Percentiles rank a stretch among this genome's conserved stretches.
Evolutionary conservation across 2,888 invertebrate species (phyloP).

Genomic region (Pocota personata): DNA sequence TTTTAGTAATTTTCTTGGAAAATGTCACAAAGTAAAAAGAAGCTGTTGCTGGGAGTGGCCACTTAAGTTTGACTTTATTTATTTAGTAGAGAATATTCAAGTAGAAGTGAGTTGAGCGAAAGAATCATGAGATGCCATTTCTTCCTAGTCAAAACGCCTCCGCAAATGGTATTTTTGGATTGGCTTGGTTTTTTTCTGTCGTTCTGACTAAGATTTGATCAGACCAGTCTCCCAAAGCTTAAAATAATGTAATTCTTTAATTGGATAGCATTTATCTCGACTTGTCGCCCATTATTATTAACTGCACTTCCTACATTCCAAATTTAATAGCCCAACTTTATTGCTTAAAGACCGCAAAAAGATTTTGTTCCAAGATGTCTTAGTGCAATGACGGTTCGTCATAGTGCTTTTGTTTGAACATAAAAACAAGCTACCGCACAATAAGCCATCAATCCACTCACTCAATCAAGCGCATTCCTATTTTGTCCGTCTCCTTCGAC

Average conservation of each 20-base stretch:
- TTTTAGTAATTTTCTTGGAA: slow-evolving; percentile 29
- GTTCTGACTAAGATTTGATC: too few species aligned
- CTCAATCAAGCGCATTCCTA: slow-evolving; percentile 3
- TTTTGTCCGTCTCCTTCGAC: background rate
- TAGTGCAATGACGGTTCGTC: background rate
- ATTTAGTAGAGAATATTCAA: background rate
- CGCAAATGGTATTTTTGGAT: background rate
- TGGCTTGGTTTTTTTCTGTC: background rate
- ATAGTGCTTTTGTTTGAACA: background rate
- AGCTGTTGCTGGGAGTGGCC: background rate
- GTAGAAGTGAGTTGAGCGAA: background rate
- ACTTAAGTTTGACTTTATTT: background rate
- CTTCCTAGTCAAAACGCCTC: background rate
- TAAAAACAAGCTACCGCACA: background rate
- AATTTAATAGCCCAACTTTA: background rate
- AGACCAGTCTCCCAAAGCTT: too few species aligned
- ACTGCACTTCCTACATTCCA: background rate
- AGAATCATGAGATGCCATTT: background rate
- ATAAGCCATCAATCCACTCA: slow-evolving; percentile 6
- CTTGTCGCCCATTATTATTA: background rate
- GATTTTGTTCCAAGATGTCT: background rate
- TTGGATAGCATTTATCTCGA: background rate
- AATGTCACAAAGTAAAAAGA: background rate
- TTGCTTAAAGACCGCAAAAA: background rate
- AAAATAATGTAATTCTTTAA: too few species aligned